Conservation (phyloP, 2,113 vertebrate species). For the Pogonocichla stellata region DNA sequence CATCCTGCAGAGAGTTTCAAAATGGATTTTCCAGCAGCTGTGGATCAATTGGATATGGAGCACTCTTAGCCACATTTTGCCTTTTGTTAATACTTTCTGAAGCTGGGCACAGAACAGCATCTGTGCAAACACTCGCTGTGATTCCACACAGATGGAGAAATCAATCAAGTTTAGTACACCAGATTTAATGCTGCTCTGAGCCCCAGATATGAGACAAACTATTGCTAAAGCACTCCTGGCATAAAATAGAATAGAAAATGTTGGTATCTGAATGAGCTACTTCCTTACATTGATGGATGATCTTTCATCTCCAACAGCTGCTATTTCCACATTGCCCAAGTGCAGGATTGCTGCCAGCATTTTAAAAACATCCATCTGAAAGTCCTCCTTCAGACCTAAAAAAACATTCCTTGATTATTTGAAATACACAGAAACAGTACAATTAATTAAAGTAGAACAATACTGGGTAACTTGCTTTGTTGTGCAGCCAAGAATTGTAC, state of each 20-base stretch:
- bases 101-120: background rate
- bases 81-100: background rate
- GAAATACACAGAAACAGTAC: background rate
- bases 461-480: background rate
- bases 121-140: background rate
- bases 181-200: background rate
- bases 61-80: background rate
- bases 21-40: background rate
- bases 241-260: background rate
- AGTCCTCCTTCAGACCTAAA: constrained; percentile 85
- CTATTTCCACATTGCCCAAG: constrained; percentile 88
- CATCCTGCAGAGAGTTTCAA: background rate
- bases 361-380: constrained; percentile 89
- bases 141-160: background rate
- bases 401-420: background rate
- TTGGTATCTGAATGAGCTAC: background rate
- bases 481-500: background rate
- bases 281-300: constrained; percentile 86
- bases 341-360: constrained; percentile 91
- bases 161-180: background rate
- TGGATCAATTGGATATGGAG: background rate
- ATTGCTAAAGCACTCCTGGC: background rate
- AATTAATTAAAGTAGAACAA: background rate
- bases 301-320: constrained; percentile 77
- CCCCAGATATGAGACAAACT: background rate